Evolutionary conservation across 2,888 invertebrate species (phyloP), one percentile per base, ranked within the genome.

Genomic region (Ophioninae sp.): DNA sequence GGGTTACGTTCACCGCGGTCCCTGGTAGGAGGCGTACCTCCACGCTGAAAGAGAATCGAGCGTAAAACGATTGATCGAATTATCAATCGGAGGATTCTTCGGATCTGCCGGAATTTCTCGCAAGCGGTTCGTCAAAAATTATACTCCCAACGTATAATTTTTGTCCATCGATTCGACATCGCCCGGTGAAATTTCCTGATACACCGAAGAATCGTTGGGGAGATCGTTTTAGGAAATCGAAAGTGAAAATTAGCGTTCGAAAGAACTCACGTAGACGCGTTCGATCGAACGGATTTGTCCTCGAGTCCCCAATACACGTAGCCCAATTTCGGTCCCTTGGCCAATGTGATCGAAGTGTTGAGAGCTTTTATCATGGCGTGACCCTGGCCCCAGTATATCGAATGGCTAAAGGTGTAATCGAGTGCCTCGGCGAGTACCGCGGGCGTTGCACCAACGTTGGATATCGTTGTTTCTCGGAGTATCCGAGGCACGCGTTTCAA

Each of bases 1-100:
- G 94, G 0, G 96, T 97, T 0, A 97, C 96, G 91, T 97, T 97
- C 73, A 97, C 95, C 2, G 96, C 97, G 0, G 97, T 97, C 41
- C 96, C 97, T 5, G 96, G 96, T 90, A 95, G 95, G 79, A 97
- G 93, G 89, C 94, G 95, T 83, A 95, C 94, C 89, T 95, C 95
- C 21, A 96, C 94, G 61, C 94, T 95, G 88, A 50, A 50, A 79
- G 50, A 81, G 2, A 50, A 2, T 50, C 41, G 6, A 6, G 3
- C 50, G 5, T 8, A 74, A 79, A 75, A 61, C 41, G 61, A 50
- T 50, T 13, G 6, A 50, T 17, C 0, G 13, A 17, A 50, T 50
- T 50, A 2, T 50, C 50, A 17, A 50, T 10, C 10, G 6, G 17
- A 2, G 50, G 0, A 13, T 13, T 13, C 2, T 44, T 67, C 59